phyloP scores from a whole-genome alignment of 2,888 invertebrate species.

The Meganola albula region DNA sequence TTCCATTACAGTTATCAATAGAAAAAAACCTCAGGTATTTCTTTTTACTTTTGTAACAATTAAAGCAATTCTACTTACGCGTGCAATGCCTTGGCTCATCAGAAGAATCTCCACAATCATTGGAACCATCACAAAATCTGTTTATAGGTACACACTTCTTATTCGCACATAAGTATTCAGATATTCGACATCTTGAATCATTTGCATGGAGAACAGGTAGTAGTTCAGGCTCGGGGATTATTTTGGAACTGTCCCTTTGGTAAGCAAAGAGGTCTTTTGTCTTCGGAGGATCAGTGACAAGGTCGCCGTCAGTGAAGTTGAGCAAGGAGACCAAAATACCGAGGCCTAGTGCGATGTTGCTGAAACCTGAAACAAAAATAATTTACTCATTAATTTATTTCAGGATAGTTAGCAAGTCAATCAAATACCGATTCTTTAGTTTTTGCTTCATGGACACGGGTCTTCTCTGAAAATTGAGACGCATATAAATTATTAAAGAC shows the following conservation, averaged over 20 bases:
- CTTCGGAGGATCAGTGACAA: slow-evolving; percentile 40
- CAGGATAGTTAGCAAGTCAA: no score
- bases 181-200: slow-evolving; percentile 78
- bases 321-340: slow-evolving; percentile 41
- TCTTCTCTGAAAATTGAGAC: no score
- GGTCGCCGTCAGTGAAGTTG: slow-evolving; percentile 53
- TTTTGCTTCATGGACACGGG: no score
- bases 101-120: slow-evolving; percentile 88
- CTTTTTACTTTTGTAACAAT: no score
- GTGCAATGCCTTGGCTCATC: slow-evolving; percentile 90
- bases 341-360: slow-evolving; percentile 42
- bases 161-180: slow-evolving; percentile 82
- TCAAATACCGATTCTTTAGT: no score
- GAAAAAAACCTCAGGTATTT: no score
- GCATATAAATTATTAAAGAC: no score
- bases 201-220: slow-evolving; percentile 65
- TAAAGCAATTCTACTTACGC: slow-evolving; percentile 79
- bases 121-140: slow-evolving; percentile 86
- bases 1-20: no score
- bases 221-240: slow-evolving; percentile 57
- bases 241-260: slow-evolving; percentile 46
- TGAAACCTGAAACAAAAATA: slow-evolving; percentile 56
- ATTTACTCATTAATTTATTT: no score
- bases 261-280: slow-evolving; percentile 30
- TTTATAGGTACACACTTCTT: slow-evolving; percentile 83